A percentile compares a stretch with the other conserved stretches of the same genome.
These are phyloP conservation scores for Steinernema scapterisci DNA, from an alignment of 2,888 invertebrate genomes.

Conservation along the genomic window DNA sequence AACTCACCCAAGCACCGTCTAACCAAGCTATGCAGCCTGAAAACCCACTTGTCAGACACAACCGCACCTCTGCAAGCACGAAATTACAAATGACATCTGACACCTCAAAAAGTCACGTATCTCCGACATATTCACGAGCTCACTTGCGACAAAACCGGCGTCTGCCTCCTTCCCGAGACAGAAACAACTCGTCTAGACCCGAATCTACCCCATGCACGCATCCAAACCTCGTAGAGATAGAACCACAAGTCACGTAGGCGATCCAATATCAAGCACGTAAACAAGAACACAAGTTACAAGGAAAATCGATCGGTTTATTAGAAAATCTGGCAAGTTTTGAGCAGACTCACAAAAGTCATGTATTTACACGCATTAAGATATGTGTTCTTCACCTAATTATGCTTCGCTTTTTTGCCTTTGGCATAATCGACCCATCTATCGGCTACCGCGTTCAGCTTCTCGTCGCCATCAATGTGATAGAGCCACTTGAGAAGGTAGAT, in stretches of 20 bases:
- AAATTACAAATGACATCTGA: background rate
- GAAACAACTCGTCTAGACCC: background rate
- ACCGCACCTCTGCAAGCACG: too few relatives aligned
- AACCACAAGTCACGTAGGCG: background rate
- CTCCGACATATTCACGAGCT: too few relatives aligned
- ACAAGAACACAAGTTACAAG: background rate
- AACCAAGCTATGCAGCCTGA: too few relatives aligned
- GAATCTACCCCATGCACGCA: too few relatives aligned
- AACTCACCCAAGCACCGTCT: too few relatives aligned
- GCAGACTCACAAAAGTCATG: too few relatives aligned
- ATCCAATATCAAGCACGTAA: background rate
- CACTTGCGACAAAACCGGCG: too few relatives aligned
- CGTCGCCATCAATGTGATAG: constrained; percentile 75
- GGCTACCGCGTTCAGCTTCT: constrained; percentile 50
- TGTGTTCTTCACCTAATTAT: constrained; percentile 43
- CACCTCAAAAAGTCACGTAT: background rate
- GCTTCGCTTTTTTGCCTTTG: constrained; percentile 60
- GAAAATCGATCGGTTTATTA: constrained; percentile 12
- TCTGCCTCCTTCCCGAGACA: too few relatives aligned
- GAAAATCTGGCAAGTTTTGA: constrained; percentile 11
- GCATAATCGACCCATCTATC: constrained; percentile 64
- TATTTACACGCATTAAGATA: background rate
- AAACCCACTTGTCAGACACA: too few relatives aligned
- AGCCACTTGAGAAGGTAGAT: constrained; percentile 85
- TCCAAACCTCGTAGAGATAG: too few relatives aligned